Percentiles rank a stretch among this genome's conserved stretches.
Evolutionary conservation across 2,113 vertebrate species (phyloP).

Genomic region (Sardina pilchardus): DNA sequence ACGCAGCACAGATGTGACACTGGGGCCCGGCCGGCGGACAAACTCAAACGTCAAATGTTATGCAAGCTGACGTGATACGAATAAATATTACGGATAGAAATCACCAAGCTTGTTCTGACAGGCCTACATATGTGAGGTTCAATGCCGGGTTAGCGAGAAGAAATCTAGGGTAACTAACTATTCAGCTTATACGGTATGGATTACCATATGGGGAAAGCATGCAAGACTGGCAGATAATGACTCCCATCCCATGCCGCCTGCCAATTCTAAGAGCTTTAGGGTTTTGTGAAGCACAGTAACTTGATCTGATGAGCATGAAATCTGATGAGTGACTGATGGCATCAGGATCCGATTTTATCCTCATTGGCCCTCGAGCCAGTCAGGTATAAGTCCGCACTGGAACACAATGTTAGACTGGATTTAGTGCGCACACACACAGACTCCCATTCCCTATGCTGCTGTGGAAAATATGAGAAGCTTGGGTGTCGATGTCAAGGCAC

Average conservation of each 20-base stretch:
- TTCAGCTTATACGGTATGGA: background rate
- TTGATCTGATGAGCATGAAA: slow-evolving; percentile 7
- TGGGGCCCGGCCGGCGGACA: background rate
- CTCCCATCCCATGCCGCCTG: background rate
- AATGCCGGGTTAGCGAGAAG: background rate
- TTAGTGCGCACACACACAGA: background rate
- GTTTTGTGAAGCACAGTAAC: background rate
- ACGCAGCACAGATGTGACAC: slow-evolving; percentile 43
- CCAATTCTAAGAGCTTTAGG: slow-evolving; percentile 8
- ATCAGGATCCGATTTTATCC: background rate
- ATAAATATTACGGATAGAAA: background rate
- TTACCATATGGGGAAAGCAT: background rate
- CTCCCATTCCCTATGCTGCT: background rate
- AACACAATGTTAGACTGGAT: background rate
- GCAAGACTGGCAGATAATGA: background rate
- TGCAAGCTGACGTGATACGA: slow-evolving; percentile 30
- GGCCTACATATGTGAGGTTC: background rate
- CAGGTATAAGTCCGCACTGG: background rate
- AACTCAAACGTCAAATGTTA: slow-evolving; percentile 42
- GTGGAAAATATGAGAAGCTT: background rate
- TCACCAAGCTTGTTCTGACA: slow-evolving; percentile 5
- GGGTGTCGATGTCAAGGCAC: background rate
- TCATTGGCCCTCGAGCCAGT: background rate
- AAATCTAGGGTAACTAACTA: background rate
- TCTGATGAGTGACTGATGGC: background rate